Evolutionary conservation across 1,140 invertebrate genomes (phyloP).

Genomic region (Lanistes nyassanus): DNA sequence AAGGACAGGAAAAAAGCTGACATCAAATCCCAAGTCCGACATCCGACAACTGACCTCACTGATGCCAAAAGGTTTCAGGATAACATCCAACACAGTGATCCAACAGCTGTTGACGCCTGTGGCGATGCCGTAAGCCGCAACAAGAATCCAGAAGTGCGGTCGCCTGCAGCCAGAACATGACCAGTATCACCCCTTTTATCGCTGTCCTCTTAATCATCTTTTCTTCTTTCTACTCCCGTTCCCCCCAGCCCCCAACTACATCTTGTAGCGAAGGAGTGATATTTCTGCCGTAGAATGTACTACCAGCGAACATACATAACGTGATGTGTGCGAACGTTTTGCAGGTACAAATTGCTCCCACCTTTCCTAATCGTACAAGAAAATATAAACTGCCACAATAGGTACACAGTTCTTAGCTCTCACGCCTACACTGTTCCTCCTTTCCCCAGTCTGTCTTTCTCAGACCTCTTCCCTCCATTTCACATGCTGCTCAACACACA

Average conservation of each 20-base stretch:
- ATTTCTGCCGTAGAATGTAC: not conserved
- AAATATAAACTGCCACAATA: too few species aligned
- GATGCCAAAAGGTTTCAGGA: slow-evolving; percentile 58
- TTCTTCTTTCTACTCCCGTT: not conserved
- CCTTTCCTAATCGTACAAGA: too few species aligned
- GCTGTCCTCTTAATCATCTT: not conserved
- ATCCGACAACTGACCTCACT: slow-evolving; percentile 53
- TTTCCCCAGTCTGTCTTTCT: too few species aligned
- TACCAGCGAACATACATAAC: not conserved
- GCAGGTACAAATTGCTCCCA: too few species aligned
- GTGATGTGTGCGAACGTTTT: not conserved
- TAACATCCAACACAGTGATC: slow-evolving; percentile 67
- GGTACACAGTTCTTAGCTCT: too few species aligned
- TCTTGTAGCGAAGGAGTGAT: not conserved
- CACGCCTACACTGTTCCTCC: too few species aligned
- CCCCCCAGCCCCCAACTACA: not conserved
- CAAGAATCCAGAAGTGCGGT: slow-evolving; percentile 63
- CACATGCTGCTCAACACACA: too few species aligned
- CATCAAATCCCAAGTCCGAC: too few species aligned
- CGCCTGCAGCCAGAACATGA: not conserved
- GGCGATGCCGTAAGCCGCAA: slow-evolving; percentile 63
- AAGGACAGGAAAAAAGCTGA: too few species aligned
- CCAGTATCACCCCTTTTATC: not conserved
- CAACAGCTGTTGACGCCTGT: slow-evolving; percentile 67
- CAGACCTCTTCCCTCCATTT: too few species aligned